These are phyloP conservation scores for Gavialis gangeticus DNA, from an alignment of 2,113 vertebrate species.

Conservation along the genomic window DNA sequence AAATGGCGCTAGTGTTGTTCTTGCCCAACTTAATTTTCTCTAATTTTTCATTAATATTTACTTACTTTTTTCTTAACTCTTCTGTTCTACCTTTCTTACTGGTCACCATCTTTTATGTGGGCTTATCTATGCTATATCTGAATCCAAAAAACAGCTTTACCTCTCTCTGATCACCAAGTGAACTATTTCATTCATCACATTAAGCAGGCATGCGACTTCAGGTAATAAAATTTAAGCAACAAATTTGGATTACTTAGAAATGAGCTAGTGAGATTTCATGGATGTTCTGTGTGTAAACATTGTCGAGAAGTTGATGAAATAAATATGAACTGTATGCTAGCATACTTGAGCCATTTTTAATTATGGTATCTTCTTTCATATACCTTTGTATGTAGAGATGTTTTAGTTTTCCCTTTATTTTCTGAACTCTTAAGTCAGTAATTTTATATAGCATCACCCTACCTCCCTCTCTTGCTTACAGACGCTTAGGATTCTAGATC, in stretches of 20 bases:
- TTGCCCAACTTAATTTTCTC: background rate
- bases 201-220: background rate
- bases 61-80: background rate
- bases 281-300: background rate
- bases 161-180: background rate
- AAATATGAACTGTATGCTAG: background rate
- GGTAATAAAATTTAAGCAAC: background rate
- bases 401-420: background rate
- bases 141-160: background rate
- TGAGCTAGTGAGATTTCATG: background rate
- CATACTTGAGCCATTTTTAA: background rate
- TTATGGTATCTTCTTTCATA: background rate
- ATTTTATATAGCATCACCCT: background rate
- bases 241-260: background rate
- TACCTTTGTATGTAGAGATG: background rate
- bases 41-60: background rate
- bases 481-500: background rate
- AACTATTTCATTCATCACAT: background rate
- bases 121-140: background rate
- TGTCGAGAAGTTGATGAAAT: background rate
- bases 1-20: background rate
- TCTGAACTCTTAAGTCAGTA: background rate
- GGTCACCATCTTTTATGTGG: background rate
- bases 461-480: background rate
- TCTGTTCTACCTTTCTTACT: background rate